Evolutionary conservation across 2,797 vertebrate species (phyloP), one percentile per base, ranked within the genome.

Genomic region (Percopsis omiscomaycus): DNA sequence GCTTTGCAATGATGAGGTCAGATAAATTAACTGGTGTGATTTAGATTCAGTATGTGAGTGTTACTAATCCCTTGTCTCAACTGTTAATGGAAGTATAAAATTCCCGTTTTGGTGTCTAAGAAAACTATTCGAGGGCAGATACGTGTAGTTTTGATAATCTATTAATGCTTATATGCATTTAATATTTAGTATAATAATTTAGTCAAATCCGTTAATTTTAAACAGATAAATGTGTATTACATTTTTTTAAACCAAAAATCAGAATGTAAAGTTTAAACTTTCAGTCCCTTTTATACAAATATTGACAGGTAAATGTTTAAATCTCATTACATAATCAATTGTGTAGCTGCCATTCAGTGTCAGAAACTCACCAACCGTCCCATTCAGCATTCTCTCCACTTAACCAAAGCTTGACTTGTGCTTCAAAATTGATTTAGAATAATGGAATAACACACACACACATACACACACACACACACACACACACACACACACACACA

Each of bases 381-480:
- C 55, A 52, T 37, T 46, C 46, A 71, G 70, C 68, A 46, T 86
- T 87, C 89, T 93, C 89, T 91, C 89, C 88, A 75, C 83, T 89
- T 87, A 92, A 84, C 64, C 27, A 64, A 67, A 52, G 63, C 69
- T 55, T 47, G 49, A 50, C 58, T 61, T 37, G 9, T 6, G 27
- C 3, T 12, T 42, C 4, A 11, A 47, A 28, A 77, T 71, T 60
- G 71, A 81, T 57, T 65, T 0, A 0, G n/a, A 2, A 13, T 28
- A 65, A 37, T n/a, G 29, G 12, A 49, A 3, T 8, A 13, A 44
- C 4, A 56, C 27, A 14, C 53, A 27, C 53, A 55, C 28, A 30
- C 28, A 14, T 27, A 15, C 53, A n/a, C 53, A 5, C 53, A 2
- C 28, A 15, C 53, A 30, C n/a, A n/a, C n/a, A n/a, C n/a, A n/a